Base-by-base conservation (phyloP, 1,140 invertebrate species). In the Acromyrmex heyeri region DNA sequence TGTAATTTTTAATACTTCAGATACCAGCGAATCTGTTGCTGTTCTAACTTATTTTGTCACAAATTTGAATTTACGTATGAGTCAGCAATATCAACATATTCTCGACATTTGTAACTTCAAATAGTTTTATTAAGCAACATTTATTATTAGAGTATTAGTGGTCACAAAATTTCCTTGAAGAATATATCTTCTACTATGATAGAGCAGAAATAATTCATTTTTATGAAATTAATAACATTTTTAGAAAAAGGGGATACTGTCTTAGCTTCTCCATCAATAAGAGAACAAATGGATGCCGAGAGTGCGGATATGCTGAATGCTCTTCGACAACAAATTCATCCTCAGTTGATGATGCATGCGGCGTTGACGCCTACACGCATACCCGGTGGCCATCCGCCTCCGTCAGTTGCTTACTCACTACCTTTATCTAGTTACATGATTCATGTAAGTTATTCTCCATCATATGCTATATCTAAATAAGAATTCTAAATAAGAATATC, bases 271-370 rank as follows among this genome's bases (percentile, higher is more conserved):
- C 90, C 90, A 38, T 91, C 89, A 24, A 14, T n/a, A 75, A 21
- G 69, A 48, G 95, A 94, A 91, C 94, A 92, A 88, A 94, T 94
- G 93, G 95, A 95, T 82, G 93, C 95, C 10, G 94, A 95, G 86
- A 95, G 94, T 89, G 96, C 96, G 57, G 96, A 96, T n/a, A 96
- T 97, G 96, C 93, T 97, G 86, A 96, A 96, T 53, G 96, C 96
- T 65, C 93, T 97, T 86, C 95, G 96, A 10, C 95, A 96, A 27
- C 96, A 96, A 93, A 96, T 97, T 89, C 96, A 97, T 87, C 96
- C 96, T 53, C 96, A 97, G 88, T 91, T 97, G 69, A 96, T 97
- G 94, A 96, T 97, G 94, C 64, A 67, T 67, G 96, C 96, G 8
- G 94, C 94, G 7, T 86, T 95, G n/a, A 92, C 94, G 44, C 93